phyloP scores from a whole-genome alignment of 2,797 vertebrate species.

The Antennarius maculatus region DNA sequence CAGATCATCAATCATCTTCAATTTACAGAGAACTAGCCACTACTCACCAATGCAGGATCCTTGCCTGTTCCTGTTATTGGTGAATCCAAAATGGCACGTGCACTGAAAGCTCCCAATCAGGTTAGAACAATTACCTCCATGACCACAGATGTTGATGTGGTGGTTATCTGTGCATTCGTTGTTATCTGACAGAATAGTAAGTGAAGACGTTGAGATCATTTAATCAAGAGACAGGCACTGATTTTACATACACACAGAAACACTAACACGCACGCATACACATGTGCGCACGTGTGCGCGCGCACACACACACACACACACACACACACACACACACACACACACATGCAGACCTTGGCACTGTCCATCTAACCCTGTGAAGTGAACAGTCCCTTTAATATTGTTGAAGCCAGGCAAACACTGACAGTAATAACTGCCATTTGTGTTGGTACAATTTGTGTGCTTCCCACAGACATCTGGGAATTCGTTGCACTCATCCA shows the following conservation, averaged over 20 bases:
- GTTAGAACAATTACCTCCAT: slow-evolving; percentile 45
- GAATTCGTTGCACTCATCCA: fast-evolving
- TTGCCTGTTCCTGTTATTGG: fast-evolving
- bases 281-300: no score
- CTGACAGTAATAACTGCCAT: slow-evolving; percentile 49
- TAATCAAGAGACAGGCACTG: neutral
- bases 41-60: slow-evolving; percentile 56
- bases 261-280: no score
- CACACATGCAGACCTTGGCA: slow-evolving; percentile 51
- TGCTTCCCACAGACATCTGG: fast-evolving
- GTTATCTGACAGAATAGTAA: slow-evolving; percentile 46
- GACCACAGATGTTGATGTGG: slow-evolving; percentile 22
- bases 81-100: slow-evolving; percentile 57
- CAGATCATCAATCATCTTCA: neutral
- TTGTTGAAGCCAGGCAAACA: slow-evolving; percentile 23
- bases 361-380: neutral
- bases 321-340: neutral
- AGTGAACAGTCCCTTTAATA: fast-evolving
- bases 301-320: neutral
- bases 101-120: slow-evolving; percentile 55
- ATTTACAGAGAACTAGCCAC: neutral
- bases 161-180: slow-evolving; percentile 44
- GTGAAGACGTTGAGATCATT: neutral
- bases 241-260: neutral
- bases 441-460: slow-evolving; percentile 31